Evolutionary conservation across 2,113 vertebrate genomes (phyloP), one percentile per base, ranked within the genome.

Genomic region (Rhadina sibilatrix): DNA sequence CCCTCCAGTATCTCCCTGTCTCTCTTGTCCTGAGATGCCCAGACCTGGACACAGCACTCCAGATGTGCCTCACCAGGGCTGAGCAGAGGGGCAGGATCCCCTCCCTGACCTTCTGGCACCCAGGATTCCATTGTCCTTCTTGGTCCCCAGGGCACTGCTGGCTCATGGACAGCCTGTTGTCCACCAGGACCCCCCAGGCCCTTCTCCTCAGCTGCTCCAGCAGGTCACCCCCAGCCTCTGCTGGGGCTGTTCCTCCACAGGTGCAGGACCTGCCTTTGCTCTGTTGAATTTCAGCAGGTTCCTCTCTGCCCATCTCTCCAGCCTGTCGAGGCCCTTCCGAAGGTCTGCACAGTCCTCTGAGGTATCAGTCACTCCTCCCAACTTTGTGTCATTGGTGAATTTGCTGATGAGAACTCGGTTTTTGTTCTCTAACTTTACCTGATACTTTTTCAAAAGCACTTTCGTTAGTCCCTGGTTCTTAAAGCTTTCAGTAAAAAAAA

Each of bases 281-380:
- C 42, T 33, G 31, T 0, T 42, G 12, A 37, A 42, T 72, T 57
- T 6, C 50, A 50, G 25, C 15, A 27, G 22, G 31, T 7, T 53
- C 46, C 31, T 65, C 50, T 37, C 35, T 44, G 59, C 22, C 12
- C 12, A 2, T 5, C 27, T 27, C 21, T 42, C 17, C 49, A 56
- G 24, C 6, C 28, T 40, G 10, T 2, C 0, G 0, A 56, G 23
- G 19, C 40, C 19, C 33, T 27, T 11, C 44, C 7, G 44, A n/a
- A 35, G 31, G 57, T 16, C 57, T 81, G 59, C 31, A 44, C 35
- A 49, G 3, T 6, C 19, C 37, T 74, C 52, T n/a, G 60, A 37
- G 16, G 11, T n/a, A 15, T 18, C 46, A 53, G 18, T 12, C 46
- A 46, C 28, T 24, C 28, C 30, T 53, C 78, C 9, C 61, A 68